Evolutionary conservation across 2,113 vertebrate genomes (phyloP), one percentile per base, ranked within the genome.

Genomic region (Peucedramus taeniatus): DNA sequence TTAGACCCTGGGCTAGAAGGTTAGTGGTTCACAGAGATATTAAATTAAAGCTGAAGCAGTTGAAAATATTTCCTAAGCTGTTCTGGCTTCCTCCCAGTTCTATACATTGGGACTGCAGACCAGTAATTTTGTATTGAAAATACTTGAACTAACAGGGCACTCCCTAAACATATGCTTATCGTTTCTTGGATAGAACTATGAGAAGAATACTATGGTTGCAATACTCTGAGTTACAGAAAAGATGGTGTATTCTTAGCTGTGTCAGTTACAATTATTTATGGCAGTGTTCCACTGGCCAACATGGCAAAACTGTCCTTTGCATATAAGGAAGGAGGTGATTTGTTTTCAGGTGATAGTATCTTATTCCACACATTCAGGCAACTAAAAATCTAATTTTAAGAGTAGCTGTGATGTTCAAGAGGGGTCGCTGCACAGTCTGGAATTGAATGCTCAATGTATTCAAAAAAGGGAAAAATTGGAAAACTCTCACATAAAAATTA

Each of bases 1-100:
- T 96, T 94, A 94, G 86, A 94, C 49, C 44, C 31, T 92, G 69
- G 51, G 54, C 54, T 96, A 51, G 66, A 96, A 96, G 51, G 53
- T 79, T 83, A 6, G n/a, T 95, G 54, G 74, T 91, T 91, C 72
- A 44, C 65, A 89, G 90, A 54, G 33, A 77, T 92, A 89, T 10
- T 92, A 89, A 96, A 96, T 95, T 93, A 90, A 92, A 96, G 87
- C 84, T 96, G 94, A 86, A 87, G 65, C n/a, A 69, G 59, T 61
- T 91, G 82, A 95, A 95, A 90, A 66, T 78, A 68, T 63, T 92
- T 95, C 79, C 66, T 56, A 71, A 87, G 15, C 15, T 82, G 9
- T 90, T 66, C 65, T 97, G 94, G 78, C 84, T 93, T 91, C 66
- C 17, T 90, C 56, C 59, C 89, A 77, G 8, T 75, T 94, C 68